A percentile compares a stretch with the other conserved stretches of the same genome.
These are phyloP conservation scores for Tenthredo livida DNA, from an alignment of 2,888 invertebrate genomes.

Conservation along the genomic window DNA sequence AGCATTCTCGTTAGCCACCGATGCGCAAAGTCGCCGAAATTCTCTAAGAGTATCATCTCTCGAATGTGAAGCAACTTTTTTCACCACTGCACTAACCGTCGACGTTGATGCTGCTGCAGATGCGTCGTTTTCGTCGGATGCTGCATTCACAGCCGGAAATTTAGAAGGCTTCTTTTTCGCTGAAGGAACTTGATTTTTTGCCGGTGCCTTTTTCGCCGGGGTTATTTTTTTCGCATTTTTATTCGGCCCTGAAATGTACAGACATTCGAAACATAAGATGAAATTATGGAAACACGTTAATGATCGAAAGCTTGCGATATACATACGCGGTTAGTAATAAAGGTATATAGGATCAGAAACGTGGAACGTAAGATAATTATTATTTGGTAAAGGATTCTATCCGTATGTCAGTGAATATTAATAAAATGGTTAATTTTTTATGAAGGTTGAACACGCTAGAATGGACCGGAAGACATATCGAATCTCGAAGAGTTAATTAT, in stretches of 20 bases:
- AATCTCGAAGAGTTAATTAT: constrained; percentile 1
- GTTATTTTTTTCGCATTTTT: constrained; percentile 59
- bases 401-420: constrained; percentile 1
- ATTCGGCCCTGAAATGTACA: constrained; percentile 60
- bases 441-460: neutral
- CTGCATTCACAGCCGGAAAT: neutral
- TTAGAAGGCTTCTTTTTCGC: neutral
- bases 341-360: neutral
- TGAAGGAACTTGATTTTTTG: constrained; percentile 62
- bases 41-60: constrained; percentile 88
- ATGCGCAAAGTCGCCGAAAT: constrained; percentile 88
- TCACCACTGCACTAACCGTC: neutral
- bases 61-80: constrained; percentile 26
- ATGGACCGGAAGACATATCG: constrained; percentile 1
- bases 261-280: neutral
- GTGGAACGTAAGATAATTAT: constrained; percentile 7
- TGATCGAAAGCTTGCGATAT: neutral
- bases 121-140: neutral
- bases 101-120: neutral
- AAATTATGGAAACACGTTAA: neutral
- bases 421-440: neutral
- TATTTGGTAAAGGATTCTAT: neutral
- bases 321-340: neutral
- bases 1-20: constrained; percentile 88
- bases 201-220: constrained; percentile 52